phyloP scores from a whole-genome alignment of 1,140 invertebrate species.

The Onthophagus taurus region DNA sequence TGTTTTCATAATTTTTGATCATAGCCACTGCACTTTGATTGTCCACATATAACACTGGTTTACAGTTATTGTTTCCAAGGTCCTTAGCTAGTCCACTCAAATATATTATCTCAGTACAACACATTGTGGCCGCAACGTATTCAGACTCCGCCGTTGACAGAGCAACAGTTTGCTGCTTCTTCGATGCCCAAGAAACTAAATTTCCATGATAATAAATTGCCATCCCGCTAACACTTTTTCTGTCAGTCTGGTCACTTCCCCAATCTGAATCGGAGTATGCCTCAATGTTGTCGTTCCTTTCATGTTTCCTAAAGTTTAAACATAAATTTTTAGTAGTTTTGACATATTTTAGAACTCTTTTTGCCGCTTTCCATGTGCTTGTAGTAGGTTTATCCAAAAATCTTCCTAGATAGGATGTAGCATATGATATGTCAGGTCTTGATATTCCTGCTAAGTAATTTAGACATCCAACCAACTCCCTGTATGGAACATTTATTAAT shows the following conservation, averaged over 20 bases:
- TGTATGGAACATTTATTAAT: constrained; percentile 2
- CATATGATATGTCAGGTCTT: constrained; percentile 7
- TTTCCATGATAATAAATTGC: not conserved
- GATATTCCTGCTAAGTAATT: constrained; percentile 7
- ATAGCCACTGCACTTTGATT: not conserved
- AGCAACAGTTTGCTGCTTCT: constrained; percentile 4
- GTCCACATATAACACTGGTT: no score
- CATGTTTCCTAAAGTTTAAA: constrained; percentile 2
- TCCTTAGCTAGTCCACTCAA: constrained; percentile 1
- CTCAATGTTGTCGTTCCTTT: not conserved
- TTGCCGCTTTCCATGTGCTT: not conserved
- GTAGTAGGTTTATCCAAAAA: constrained; percentile 6
- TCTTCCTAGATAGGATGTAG: constrained; percentile 1
- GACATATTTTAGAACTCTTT: constrained; percentile 8
- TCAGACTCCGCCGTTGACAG: constrained; percentile 9
- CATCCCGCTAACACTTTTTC: constrained; percentile 1
- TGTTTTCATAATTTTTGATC: constrained; percentile 8
- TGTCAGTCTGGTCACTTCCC: not conserved
- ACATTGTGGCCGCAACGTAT: constrained; percentile 4
- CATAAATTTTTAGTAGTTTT: constrained; percentile 7
- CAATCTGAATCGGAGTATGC: constrained; percentile 8
- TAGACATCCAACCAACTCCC: constrained; percentile 6
- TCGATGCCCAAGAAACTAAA: constrained; percentile 8
- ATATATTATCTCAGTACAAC: constrained; percentile 4
- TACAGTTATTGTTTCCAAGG: no score